A percentile compares a stretch with the other conserved stretches of the same genome.
phyloP scores from a whole-genome alignment of 2,888 invertebrate genomes.

The Chloromyia formosa region DNA sequence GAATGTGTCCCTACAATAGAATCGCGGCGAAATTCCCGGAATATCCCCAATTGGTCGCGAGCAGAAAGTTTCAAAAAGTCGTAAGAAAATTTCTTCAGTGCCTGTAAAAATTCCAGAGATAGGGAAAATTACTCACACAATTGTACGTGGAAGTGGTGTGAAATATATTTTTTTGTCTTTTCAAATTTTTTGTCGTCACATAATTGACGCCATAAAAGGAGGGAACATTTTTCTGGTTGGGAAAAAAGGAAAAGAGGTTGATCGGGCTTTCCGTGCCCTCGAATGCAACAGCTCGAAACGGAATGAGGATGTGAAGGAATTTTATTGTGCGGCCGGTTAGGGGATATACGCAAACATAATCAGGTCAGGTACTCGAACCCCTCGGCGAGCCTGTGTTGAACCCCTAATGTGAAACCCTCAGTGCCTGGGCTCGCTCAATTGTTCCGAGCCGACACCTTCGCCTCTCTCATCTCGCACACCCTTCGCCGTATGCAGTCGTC shows the following conservation, averaged over 20 bases:
- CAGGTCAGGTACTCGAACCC: background rate
- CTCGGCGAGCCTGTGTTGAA: constrained; percentile 8
- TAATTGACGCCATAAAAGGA: constrained; percentile 36
- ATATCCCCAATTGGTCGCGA: no score
- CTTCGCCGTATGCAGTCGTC: background rate
- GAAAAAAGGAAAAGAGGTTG: background rate
- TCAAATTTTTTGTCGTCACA: background rate
- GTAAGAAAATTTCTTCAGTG: no score
- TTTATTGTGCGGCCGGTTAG: background rate
- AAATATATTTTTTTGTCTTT: constrained; percentile 7
- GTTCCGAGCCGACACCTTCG: constrained; percentile 1
- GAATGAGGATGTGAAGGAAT: constrained; percentile 12
- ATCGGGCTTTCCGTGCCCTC: background rate
- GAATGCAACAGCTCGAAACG: constrained; percentile 20
- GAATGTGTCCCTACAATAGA: background rate
- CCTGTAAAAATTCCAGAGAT: constrained; percentile 18
- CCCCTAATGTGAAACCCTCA: background rate
- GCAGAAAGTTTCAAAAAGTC: no score
- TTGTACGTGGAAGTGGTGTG: constrained; percentile 33
- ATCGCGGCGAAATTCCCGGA: background rate
- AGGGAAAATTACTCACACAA: constrained; percentile 29
- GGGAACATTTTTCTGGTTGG: constrained; percentile 17
- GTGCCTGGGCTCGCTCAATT: background rate
- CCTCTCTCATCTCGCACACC: background rate
- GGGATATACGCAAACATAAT: background rate